These are phyloP conservation scores for Dryoscopus gambensis DNA, from an alignment of 2,113 vertebrate species.

Conservation along the genomic window DNA sequence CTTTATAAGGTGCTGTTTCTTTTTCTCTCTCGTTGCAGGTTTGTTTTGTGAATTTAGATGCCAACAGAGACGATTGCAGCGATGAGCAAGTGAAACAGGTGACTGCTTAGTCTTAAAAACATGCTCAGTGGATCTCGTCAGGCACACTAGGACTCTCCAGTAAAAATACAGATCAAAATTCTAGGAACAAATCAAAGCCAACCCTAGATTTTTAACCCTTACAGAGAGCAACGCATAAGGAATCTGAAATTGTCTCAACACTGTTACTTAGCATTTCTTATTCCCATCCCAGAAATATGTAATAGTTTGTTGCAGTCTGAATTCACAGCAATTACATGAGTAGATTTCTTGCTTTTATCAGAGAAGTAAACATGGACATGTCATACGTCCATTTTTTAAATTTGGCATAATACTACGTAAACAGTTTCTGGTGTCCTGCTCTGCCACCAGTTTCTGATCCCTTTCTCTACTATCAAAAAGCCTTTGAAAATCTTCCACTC, in stretches of 20 bases:
- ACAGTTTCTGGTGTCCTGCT: background rate
- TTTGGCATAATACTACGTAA: background rate
- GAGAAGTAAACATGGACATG: background rate
- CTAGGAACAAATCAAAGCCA: background rate
- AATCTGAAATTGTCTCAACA: background rate
- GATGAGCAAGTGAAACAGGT: constrained; percentile 79
- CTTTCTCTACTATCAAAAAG: background rate
- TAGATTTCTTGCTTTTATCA: background rate
- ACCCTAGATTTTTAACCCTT: background rate
- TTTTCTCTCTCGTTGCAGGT: constrained; percentile 74
- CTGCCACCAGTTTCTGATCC: background rate
- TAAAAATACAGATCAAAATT: background rate
- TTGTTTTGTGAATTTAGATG: constrained; percentile 91
- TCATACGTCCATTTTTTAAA: background rate
- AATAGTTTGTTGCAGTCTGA: background rate
- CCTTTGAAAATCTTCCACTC: background rate
- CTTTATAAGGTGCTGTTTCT: background rate
- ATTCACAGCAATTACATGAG: background rate
- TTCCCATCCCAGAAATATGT: background rate
- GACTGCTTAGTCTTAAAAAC: background rate
- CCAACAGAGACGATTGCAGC: constrained; percentile 70
- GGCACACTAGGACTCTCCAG: background rate
- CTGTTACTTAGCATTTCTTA: background rate
- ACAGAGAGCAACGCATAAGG: background rate
- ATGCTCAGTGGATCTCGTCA: background rate